Evolutionary conservation across 2,888 invertebrate species (phyloP).

Genomic region (Nephrotoma guestfalica): DNA sequence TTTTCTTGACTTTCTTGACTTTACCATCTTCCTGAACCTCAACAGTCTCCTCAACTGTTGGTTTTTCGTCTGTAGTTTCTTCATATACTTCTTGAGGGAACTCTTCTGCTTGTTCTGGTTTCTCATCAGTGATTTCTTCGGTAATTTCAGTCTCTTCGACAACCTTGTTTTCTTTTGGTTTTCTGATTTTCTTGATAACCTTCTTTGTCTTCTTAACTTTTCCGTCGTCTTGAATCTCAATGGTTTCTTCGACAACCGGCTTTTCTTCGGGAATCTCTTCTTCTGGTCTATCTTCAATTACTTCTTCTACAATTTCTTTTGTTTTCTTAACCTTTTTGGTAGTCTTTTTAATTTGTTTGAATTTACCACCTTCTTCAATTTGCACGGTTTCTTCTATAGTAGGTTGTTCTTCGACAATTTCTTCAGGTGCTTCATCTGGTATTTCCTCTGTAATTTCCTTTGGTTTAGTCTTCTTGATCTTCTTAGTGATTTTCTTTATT

Average conservation of each 20-base stretch:
- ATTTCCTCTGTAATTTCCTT: neutral
- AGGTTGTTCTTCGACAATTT: constrained; percentile 16
- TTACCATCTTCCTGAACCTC: neutral
- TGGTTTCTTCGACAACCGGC: constrained; percentile 9
- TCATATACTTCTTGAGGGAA: neutral
- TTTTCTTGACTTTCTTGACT: neutral
- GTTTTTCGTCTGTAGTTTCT: neutral
- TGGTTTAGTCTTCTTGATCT: neutral
- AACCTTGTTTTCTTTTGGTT: neutral
- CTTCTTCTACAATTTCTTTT: neutral
- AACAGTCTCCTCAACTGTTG: neutral
- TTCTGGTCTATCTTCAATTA: constrained; percentile 6
- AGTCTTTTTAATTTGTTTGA: constrained; percentile 25
- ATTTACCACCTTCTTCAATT: constrained; percentile 14
- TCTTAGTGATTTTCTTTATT: constrained; percentile 8
- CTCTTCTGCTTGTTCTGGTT: neutral
- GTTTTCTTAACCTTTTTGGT: neutral
- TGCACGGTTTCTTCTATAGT: constrained; percentile 12
- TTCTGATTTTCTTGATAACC: neutral
- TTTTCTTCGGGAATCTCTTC: neutral
- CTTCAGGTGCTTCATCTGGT: neutral
- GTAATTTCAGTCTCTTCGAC: neutral
- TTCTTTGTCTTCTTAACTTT: neutral
- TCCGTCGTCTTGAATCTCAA: neutral
- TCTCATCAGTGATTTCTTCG: neutral